Conservation (phyloP, 1,140 invertebrate species). For the Neodiprion pinetum region DNA sequence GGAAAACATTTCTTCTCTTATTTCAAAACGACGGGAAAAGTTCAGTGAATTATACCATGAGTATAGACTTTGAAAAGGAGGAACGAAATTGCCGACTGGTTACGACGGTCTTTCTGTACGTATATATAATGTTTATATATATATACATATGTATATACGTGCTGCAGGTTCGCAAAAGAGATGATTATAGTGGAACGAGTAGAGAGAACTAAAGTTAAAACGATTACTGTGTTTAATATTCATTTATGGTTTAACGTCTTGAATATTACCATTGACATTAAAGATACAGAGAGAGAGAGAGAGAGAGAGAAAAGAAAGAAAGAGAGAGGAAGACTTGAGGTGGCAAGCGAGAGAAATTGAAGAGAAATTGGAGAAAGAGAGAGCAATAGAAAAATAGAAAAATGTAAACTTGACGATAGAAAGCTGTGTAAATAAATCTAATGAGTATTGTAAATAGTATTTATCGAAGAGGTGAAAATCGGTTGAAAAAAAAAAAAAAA, state of each 20-base stretch:
- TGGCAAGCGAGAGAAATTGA: slow-evolving; percentile 9
- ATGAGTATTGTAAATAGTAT: not conserved
- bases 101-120: too few relatives aligned
- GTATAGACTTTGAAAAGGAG: too few relatives aligned
- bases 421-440: too few relatives aligned
- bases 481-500: not conserved
- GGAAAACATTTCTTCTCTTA: too few relatives aligned
- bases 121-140: too few relatives aligned
- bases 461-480: not conserved
- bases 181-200: not conserved
- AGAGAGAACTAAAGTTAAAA: slow-evolving; percentile 22
- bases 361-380: not conserved
- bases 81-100: too few relatives aligned
- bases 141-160: too few relatives aligned
- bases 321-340: slow-evolving; percentile 4
- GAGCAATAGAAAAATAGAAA: slow-evolving; percentile 25
- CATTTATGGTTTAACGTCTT: slow-evolving; percentile 22
- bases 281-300: slow-evolving; percentile 3
- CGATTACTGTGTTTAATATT: slow-evolving; percentile 29
- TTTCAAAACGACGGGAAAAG: too few relatives aligned
- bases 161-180: too few relatives aligned
- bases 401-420: slow-evolving; percentile 7
- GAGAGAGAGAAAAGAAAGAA: not conserved
- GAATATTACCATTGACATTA: slow-evolving; percentile 22
- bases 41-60: too few relatives aligned